Base-by-base conservation (phyloP, 23 tunicate genomes). In the Diplosoma virens region DNA sequence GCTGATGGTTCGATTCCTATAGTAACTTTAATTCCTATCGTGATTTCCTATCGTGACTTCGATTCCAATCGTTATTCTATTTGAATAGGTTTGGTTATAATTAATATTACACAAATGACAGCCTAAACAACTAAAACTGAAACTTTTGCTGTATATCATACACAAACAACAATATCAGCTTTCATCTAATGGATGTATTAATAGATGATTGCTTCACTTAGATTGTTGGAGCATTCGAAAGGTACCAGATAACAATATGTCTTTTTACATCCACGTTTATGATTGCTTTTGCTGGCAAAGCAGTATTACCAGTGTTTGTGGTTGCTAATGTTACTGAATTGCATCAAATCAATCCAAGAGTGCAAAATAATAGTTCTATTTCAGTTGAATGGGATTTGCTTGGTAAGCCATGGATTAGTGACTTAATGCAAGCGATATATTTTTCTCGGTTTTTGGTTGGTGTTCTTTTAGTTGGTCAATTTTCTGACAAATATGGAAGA, bases 401-500 rank as follows among this genome's bases (percentile, higher is more conserved):
- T 24, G 83, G 75, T 31, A 30, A 67, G 26, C 33, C 54, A 25
- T 81, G 83, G 72, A 75, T 90, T 4, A 71, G 77, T 33, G 79
- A 74, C 41, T 63, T 77, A 3, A 84, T 84, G 41, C 90, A 84
- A 75, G 84, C 98, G 4, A 64, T 94, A 9, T 94, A 66, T 50
- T 93, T 81, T 90, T 32, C 68, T 63, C 94, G 98, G 30, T 75
- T 86, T 55, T 47, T 94, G 21, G 9, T 86, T 30, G 98, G 98
- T 3, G 94, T 93, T 64, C 33, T 94, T 1, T 24, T 82, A 21
- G 58, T 94, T 47, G 98, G 98, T 29, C 89, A 86, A 66, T 16
- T 94, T 46, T 82, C 98, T 1, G 98, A 94, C 66, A 78, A 36
- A 73, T 86, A 37, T 55, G 98, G 98, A 22, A 75, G 98, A 58